phyloP scores from a whole-genome alignment of 2,888 invertebrate genomes.

The Phortica magna region DNA sequence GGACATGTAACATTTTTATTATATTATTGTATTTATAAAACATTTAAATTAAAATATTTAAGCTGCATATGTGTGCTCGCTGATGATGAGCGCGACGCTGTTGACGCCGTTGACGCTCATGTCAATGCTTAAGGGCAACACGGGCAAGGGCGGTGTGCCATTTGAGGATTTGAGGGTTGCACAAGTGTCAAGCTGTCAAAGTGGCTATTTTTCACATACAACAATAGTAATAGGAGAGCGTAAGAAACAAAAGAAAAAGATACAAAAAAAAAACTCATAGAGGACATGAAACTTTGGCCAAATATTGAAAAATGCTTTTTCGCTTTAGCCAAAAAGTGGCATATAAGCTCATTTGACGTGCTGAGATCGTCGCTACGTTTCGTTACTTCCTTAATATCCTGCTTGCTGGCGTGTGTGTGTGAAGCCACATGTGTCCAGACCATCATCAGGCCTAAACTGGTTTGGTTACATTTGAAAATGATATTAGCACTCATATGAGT shows the following conservation, averaged over 20 bases:
- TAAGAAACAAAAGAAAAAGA: not conserved
- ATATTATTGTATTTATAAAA: conserved; percentile 44
- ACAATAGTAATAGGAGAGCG: conserved; percentile 1
- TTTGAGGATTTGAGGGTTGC: conserved; percentile 44
- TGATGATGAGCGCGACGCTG: not conserved
- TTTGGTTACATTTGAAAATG: not conserved
- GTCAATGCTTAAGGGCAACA: not conserved
- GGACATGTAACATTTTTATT: conserved; percentile 56
- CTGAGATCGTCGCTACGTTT: conserved; percentile 34
- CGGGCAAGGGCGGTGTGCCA: conserved; percentile 3
- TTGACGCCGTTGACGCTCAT: not conserved
- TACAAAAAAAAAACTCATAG: not conserved
- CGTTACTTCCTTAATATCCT: conserved; percentile 45
- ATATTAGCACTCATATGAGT: conserved; percentile 14
- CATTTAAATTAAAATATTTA: conserved; percentile 63
- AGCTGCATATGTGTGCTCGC: conserved; percentile 49
- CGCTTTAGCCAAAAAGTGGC: conserved; percentile 21
- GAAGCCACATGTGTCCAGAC: conserved; percentile 55
- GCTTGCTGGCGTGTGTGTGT: conserved; percentile 21
- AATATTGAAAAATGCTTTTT: conserved; percentile 70
- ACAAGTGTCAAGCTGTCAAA: conserved; percentile 71
- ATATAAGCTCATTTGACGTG: conserved; percentile 25
- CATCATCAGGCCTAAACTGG: not conserved
- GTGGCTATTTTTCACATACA: conserved; percentile 66
- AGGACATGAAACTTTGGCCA: conserved; percentile 42